These are phyloP conservation scores for Leptinotarsa texana DNA, from an alignment of 1,140 invertebrate genomes.

Conservation along the genomic window DNA sequence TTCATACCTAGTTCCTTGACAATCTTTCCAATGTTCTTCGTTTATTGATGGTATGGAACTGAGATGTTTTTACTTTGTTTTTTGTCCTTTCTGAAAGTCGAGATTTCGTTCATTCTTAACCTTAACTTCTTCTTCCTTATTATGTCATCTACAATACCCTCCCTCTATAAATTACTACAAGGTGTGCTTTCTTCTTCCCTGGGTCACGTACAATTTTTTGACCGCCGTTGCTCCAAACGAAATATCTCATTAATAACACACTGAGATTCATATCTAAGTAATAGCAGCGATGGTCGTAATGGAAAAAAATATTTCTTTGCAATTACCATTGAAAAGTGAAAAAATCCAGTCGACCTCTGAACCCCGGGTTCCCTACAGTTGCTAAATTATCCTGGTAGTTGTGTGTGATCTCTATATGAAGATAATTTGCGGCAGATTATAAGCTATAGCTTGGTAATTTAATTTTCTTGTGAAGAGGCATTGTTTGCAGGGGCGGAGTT, in stretches of 20 bases:
- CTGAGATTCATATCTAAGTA: slow-evolving; percentile 1
- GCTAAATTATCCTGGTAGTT: slow-evolving; percentile 14
- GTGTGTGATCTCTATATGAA: slow-evolving; percentile 19
- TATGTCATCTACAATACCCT: too few species aligned
- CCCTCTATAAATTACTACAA: background rate
- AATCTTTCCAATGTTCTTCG: too few species aligned
- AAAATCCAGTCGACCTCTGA: background rate
- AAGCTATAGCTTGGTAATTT: slow-evolving; percentile 5
- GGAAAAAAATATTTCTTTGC: slow-evolving; percentile 9
- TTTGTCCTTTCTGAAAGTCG: too few species aligned
- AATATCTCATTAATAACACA: slow-evolving; percentile 16
- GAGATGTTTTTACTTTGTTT: too few species aligned
- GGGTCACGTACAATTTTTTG: background rate
- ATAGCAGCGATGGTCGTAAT: slow-evolving; percentile 5
- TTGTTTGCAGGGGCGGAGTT: slow-evolving; percentile 11
- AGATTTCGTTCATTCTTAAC: too few species aligned
- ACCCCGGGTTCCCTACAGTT: background rate
- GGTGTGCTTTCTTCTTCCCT: background rate
- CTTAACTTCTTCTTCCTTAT: too few species aligned
- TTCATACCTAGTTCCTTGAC: too few species aligned
- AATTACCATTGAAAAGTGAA: slow-evolving; percentile 1
- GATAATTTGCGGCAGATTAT: slow-evolving; percentile 9
- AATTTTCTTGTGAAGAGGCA: slow-evolving; percentile 13
- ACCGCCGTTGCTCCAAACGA: background rate
- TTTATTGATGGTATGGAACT: too few species aligned